Evolutionary conservation across 2,888 invertebrate genomes (phyloP).

Genomic region (Ectobius pallidus): DNA sequence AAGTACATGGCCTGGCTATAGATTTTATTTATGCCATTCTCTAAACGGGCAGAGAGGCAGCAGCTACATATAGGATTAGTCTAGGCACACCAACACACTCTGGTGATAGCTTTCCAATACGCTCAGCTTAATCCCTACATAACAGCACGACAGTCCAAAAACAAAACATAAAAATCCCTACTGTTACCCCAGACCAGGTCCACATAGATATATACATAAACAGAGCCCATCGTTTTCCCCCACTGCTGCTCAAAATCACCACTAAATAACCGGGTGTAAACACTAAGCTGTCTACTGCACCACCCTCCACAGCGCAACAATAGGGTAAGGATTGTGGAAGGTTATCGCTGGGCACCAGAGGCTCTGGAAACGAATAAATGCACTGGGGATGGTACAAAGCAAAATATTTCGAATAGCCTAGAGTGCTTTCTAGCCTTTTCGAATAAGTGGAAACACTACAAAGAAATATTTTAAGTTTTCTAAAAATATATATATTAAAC

Average conservation of each 20-base stretch:
- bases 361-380: no score
- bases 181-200: not conserved
- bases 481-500: no score
- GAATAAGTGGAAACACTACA: no score
- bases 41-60: not conserved
- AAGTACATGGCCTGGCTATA: not conserved
- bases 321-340: no score
- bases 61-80: not conserved
- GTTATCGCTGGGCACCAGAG: no score
- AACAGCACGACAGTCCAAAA: slow-evolving; percentile 24
- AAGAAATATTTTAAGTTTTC: no score
- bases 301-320: no score
- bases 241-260: slow-evolving; percentile 32
- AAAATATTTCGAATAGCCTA: no score
- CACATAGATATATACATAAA: no score
- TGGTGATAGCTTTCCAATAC: slow-evolving; percentile 33
- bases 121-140: slow-evolving; percentile 19
- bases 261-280: slow-evolving; percentile 33
- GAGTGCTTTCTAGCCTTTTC: no score
- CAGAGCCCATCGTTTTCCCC: no score
- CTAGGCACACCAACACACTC: not conserved
- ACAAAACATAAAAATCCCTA: slow-evolving; percentile 12
- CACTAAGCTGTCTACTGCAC: slow-evolving; percentile 34
- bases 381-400: no score
- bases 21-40: not conserved